Evolutionary conservation across 2,888 invertebrate genomes (phyloP).

Genomic region (Euphydryas editha): DNA sequence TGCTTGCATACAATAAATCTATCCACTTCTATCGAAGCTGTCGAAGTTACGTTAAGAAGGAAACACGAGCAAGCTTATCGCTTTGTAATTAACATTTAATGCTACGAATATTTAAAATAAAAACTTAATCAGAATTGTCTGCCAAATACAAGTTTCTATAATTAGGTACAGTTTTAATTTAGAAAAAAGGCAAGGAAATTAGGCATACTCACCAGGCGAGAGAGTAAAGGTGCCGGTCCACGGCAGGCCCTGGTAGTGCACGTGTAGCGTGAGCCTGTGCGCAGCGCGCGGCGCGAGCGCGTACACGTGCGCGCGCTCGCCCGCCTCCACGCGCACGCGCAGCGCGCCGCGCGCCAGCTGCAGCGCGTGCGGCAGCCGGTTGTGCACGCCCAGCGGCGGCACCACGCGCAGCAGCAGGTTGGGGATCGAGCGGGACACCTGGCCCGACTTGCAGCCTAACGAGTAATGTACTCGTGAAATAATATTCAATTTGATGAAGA

Average conservation of each 20-base stretch:
- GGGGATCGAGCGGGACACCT: constrained; percentile 84
- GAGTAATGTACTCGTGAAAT: neutral
- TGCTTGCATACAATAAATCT: too few relatives aligned
- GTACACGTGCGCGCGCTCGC: constrained; percentile 88
- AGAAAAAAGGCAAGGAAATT: too few relatives aligned
- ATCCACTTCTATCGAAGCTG: too few relatives aligned
- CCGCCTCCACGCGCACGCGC: constrained; percentile 86
- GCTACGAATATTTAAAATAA: too few relatives aligned
- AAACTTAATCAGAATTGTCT: too few relatives aligned
- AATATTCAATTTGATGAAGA: too few relatives aligned
- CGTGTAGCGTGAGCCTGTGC: constrained; percentile 74
- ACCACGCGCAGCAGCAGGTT: constrained; percentile 88
- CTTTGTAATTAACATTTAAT: too few relatives aligned
- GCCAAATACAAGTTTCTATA: too few relatives aligned
- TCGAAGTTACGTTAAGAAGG: too few relatives aligned
- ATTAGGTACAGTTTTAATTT: too few relatives aligned
- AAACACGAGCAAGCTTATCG: too few relatives aligned
- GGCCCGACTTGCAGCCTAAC: constrained; percentile 68
- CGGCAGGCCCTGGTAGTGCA: constrained; percentile 86
- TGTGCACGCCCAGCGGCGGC: constrained; percentile 89
- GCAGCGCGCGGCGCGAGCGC: constrained; percentile 85
- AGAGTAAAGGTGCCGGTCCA: constrained; percentile 89
- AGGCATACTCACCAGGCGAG: constrained; percentile 78
- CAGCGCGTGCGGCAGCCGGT: constrained; percentile 89
- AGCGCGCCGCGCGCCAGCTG: constrained; percentile 60